Evolutionary conservation across 2,113 vertebrate species (phyloP).

Genomic region (Panthera leo): DNA sequence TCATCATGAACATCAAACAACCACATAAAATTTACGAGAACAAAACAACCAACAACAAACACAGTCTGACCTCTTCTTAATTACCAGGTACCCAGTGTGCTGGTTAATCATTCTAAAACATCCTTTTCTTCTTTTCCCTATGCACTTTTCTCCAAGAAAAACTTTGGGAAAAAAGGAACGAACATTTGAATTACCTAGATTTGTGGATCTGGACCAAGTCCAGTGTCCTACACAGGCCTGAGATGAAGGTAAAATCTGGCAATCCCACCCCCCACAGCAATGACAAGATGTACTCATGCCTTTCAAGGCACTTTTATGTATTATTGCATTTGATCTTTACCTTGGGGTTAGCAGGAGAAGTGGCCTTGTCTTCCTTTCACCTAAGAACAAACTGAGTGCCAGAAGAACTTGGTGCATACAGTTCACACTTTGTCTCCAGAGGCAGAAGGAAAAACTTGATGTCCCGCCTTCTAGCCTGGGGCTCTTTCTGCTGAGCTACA

Average conservation of each 20-base stretch:
- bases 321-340: neutral
- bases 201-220: neutral
- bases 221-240: neutral
- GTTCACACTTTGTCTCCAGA: neutral
- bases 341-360: neutral
- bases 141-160: neutral
- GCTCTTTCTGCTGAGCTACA: neutral
- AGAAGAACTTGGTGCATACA: neutral
- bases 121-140: neutral
- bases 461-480: neutral
- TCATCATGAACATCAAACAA: neutral
- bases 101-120: neutral
- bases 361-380: neutral
- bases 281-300: neutral
- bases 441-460: neutral
- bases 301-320: neutral
- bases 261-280: neutral
- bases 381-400: neutral
- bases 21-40: neutral
- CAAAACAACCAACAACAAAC: neutral
- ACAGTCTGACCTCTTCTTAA: neutral
- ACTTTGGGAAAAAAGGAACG: neutral
- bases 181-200: neutral
- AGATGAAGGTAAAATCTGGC: neutral
- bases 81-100: neutral